A percentile compares a stretch with the other conserved stretches of the same genome.
Evolutionary conservation across 2,797 vertebrate genomes (phyloP).

Genomic region (Hylomyscus alleni): DNA sequence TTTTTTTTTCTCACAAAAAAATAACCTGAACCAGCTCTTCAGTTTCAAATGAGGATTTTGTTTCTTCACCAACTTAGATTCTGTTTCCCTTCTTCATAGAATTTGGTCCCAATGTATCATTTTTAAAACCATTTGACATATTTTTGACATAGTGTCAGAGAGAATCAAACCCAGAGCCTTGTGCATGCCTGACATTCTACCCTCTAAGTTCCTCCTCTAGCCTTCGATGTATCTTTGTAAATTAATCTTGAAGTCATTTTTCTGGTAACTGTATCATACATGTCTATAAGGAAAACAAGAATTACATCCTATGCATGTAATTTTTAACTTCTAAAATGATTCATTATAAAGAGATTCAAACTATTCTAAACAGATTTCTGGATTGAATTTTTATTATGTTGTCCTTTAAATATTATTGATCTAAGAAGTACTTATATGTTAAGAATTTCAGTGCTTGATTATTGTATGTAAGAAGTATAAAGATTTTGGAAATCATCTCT

Average conservation of each 20-base stretch:
- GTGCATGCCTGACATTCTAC: background rate
- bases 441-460: background rate
- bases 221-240: background rate
- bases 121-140: background rate
- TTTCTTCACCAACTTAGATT: constrained; percentile 35
- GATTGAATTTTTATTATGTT: constrained; percentile 2
- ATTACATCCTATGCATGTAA: background rate
- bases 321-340: constrained; percentile 39
- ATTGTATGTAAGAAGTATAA: constrained; percentile 27
- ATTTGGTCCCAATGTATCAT: background rate
- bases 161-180: background rate
- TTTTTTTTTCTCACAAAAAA: background rate
- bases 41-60: constrained; percentile 29
- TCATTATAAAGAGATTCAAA: constrained; percentile 49
- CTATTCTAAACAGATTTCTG: constrained; percentile 33
- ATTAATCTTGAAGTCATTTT: constrained; percentile 44
- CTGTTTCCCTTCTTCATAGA: background rate
- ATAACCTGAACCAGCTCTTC: background rate
- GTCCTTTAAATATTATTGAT: background rate
- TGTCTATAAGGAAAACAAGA: constrained; percentile 45
- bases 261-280: background rate
- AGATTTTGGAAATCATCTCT: background rate
- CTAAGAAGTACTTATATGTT: constrained; percentile 8
- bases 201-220: background rate
- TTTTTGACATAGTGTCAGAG: background rate